These are phyloP conservation scores for Parnassius apollo DNA, from an alignment of 2,888 invertebrate genomes.

Conservation along the genomic window DNA sequence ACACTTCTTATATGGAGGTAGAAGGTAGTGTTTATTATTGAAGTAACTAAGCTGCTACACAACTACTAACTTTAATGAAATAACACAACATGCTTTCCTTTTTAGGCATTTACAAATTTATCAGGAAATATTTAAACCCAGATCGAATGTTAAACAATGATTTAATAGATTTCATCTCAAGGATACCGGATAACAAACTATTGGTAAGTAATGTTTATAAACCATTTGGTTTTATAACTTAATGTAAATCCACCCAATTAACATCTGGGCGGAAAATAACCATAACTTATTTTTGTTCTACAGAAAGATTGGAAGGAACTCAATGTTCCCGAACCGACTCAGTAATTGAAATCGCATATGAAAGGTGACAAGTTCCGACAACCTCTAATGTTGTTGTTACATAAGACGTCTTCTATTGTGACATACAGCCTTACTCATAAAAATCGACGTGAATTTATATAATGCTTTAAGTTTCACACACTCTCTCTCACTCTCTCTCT, in stretches of 20 bases:
- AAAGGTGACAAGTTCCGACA: slow-evolving; percentile 30
- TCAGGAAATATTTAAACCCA: slow-evolving; percentile 62
- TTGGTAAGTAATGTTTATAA: slow-evolving; percentile 47
- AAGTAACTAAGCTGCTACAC: too few relatives aligned
- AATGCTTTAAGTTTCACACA: too few relatives aligned
- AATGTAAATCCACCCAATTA: neutral
- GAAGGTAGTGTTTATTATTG: too few relatives aligned
- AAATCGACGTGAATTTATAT: too few relatives aligned
- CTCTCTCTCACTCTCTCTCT: too few relatives aligned
- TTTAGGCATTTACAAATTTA: slow-evolving; percentile 66
- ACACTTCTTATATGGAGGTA: too few relatives aligned
- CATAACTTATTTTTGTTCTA: slow-evolving; percentile 32
- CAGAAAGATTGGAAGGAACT: slow-evolving; percentile 73
- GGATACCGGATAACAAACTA: slow-evolving; percentile 64
- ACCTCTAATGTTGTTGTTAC: neutral
- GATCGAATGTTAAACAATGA: slow-evolving; percentile 63
- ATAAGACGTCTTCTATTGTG: neutral
- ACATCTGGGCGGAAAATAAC: neutral
- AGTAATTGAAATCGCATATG: slow-evolving; percentile 29
- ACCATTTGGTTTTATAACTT: neutral
- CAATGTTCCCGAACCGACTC: slow-evolving; percentile 62
- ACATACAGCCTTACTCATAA: neutral
- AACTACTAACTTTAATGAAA: neutral
- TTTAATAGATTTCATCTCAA: slow-evolving; percentile 64
- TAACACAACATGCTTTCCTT: slow-evolving; percentile 24